Base-by-base conservation (phyloP, 1,140 invertebrate species). In the Micrasema minimum region DNA sequence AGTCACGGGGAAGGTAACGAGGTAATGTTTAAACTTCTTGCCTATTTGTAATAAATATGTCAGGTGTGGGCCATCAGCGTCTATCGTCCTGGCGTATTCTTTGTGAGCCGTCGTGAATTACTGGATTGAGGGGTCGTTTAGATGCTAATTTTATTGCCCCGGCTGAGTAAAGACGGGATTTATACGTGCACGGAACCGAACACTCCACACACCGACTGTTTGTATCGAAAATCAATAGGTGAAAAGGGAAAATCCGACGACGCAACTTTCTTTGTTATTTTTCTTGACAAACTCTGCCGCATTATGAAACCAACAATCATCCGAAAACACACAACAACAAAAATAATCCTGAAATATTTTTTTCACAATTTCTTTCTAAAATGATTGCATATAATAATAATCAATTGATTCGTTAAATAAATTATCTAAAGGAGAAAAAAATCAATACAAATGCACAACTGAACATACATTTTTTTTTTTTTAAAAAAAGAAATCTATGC, bases 41-140 rank as follows among this genome's bases (percentile, higher is more conserved):
- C 65, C 72, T 74, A 74, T 74, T 74, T 61, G 72, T 74, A 74
- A 74, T 74, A 74, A 74, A 74, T 59, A 74, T 74, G 72, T 74
- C 72, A 74, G 72, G 72, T 74, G 72, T 66, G 61, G 59, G 65
- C 72, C 72, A 74, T 74, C 72, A 65, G 31, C 66, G 61, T 46
- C 35, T 62, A 72, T 72, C 51, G 66, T 65, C 67, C 72, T 55
- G 71, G 69, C 69, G 72, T 70, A 71, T 70, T 74, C 72, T 74
- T 74, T 74, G 72, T 74, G 72, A 67, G 68, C 69, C 68, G 64
- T 57, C 65, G 68, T 74, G 72, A 74, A 71, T 74, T 74, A 74
- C 72, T 74, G 72, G 72, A 74, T 71, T 74, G 72, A 71, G 53
- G 35, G 65, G 72, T 74, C 72, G 72, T 74, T 74, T 74, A 69